phyloP scores from a whole-genome alignment of 2,888 invertebrate species.

The Drosophila hawaiiensis region DNA sequence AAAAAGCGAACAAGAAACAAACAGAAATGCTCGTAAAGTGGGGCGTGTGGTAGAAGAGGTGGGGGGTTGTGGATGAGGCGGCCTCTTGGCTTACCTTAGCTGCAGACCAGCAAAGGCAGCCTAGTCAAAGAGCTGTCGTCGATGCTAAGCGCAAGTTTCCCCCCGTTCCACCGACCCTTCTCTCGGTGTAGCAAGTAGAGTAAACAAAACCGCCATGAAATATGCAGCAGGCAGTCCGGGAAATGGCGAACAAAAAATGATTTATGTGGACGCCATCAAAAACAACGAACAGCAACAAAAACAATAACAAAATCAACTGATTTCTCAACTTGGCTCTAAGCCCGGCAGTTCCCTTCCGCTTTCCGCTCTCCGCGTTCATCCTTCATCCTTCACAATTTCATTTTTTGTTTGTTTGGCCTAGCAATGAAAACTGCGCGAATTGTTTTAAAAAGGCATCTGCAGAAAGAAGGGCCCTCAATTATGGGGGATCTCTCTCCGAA shows the following conservation, averaged over 20 bases:
- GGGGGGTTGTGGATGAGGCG: background rate
- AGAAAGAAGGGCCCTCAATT: background rate
- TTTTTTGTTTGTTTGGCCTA: constrained; percentile 47
- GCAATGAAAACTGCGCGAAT: constrained; percentile 63
- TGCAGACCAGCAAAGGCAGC: constrained; percentile 54
- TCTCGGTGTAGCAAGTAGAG: constrained; percentile 28
- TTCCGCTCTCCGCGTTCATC: background rate
- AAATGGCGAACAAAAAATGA: constrained; percentile 75
- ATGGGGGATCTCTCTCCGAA: constrained; percentile 3
- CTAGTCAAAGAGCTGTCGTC: constrained; percentile 79
- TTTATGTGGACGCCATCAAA: constrained; percentile 72
- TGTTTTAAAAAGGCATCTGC: constrained; percentile 43
- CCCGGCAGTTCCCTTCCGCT: constrained; percentile 15
- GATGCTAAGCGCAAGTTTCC: constrained; percentile 69
- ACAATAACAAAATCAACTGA: constrained; percentile 75
- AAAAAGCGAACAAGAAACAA: constrained; percentile 38
- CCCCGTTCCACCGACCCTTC: background rate
- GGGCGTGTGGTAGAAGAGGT: constrained; percentile 3
- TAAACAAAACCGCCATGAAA: constrained; percentile 71
- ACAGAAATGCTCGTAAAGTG: constrained; percentile 40
- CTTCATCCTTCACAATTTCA: constrained; percentile 23
- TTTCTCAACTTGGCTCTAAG: constrained; percentile 69
- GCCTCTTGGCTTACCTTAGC: constrained; percentile 72
- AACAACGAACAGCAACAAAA: constrained; percentile 23
- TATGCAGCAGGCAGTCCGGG: constrained; percentile 68